A percentile compares a stretch with the other conserved stretches of the same genome.
phyloP scores from a whole-genome alignment of 2,888 invertebrate species.

The Diloba caeruleocephala region DNA sequence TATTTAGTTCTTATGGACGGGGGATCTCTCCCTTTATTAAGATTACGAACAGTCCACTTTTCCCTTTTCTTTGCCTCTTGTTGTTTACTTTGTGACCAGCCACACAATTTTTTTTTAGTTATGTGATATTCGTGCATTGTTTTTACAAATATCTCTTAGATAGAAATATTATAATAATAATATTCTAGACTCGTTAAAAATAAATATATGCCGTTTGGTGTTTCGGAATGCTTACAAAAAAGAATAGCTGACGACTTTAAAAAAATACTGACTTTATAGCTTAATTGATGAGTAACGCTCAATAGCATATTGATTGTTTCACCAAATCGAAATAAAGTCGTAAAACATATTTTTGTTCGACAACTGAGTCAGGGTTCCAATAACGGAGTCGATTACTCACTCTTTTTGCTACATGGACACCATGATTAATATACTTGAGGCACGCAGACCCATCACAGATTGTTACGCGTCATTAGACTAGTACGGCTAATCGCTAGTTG shows the following conservation, averaged over 20 bases:
- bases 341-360: constrained; percentile 16
- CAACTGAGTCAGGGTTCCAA: constrained; percentile 40
- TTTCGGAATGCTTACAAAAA: too few relatives aligned
- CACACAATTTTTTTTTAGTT: constrained; percentile 25
- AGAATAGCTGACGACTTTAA: too few relatives aligned
- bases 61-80: too few relatives aligned
- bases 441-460: constrained; percentile 61
- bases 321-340: constrained; percentile 1
- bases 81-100: constrained; percentile 35
- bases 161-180: too few relatives aligned
- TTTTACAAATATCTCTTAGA: too few relatives aligned
- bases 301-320: constrained; percentile 9
- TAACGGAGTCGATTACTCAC: constrained; percentile 44
- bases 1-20: constrained; percentile 47
- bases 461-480: constrained; percentile 63
- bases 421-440: constrained; percentile 64
- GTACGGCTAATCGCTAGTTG: constrained; percentile 50
- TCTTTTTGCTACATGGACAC: constrained; percentile 45
- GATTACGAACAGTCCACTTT: constrained; percentile 43
- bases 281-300: neutral
- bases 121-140: neutral
- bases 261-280: too few relatives aligned
- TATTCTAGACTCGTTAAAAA: too few relatives aligned
- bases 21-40: constrained; percentile 57
- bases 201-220: too few relatives aligned